Evolutionary conservation across 2,888 invertebrate genomes (phyloP), one percentile per base, ranked within the genome.

Genomic region (Cheilosia vulpina): DNA sequence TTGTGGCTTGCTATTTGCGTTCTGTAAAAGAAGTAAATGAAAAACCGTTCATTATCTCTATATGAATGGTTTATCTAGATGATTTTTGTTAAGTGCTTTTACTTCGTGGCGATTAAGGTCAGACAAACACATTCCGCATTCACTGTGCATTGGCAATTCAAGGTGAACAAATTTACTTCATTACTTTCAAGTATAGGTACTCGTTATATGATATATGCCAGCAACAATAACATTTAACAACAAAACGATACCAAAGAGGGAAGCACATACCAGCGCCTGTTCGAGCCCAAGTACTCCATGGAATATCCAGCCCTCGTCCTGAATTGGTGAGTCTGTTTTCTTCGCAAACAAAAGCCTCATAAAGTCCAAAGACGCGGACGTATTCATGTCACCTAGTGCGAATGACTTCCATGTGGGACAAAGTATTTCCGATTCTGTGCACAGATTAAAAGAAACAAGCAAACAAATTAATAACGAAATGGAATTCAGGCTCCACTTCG

Each of bases 301-400:
- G 72, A 92, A 91, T 72, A 91, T 89, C 91, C 91, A 92, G 47
- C 92, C 92, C 41, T 90, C 90, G 78, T 90, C 89, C 79, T 90
- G 89, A 2, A 90, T 89, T 0, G 90, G 90, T 2, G 90, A 90
- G 4, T 89, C 88, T 11, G 89, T 87, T 77, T 90, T 92, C 78
- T 88, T 90, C 81, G 91, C 90, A 72, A 91, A 92, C 53, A 92
- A 75, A 47, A 91, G 87, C 31, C 90, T 90, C 91, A 91, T 91
- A 53, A 90, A 90, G 82, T 91, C 91, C 76, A 90, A 84, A 0
- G 90, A 89, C 78, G 91, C 89, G 0, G 90, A 89, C 27, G 88
- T 90, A 84, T 91, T 91, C 89, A 91, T 89, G 69, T 88, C 90
- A 66, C 89, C 89, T 11, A 90, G 90, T 53, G 90, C 89, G n/a